A percentile compares a stretch with the other conserved stretches of the same genome.
phyloP scores from a whole-genome alignment of 2,888 invertebrate species.

The Meandrusa payeni region DNA sequence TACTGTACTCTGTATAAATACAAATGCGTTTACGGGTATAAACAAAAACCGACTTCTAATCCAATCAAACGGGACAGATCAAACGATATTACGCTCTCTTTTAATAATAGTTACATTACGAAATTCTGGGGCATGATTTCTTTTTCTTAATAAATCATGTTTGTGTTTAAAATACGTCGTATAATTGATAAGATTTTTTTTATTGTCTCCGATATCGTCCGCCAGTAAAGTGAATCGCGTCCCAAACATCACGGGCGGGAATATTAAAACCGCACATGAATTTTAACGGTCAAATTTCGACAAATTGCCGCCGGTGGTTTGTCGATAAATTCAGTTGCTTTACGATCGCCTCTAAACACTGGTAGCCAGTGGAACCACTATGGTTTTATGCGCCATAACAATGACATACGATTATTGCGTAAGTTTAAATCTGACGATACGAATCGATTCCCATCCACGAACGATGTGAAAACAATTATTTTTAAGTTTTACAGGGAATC shows the following conservation, averaged over 20 bases:
- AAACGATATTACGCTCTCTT: too few species aligned
- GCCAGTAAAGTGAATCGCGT: too few species aligned
- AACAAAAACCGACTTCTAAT: too few species aligned
- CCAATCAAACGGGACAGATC: too few species aligned
- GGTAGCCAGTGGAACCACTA: slow-evolving; percentile 47
- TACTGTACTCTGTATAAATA: too few species aligned
- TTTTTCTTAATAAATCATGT: too few species aligned
- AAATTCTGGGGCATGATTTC: too few species aligned
- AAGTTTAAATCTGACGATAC: slow-evolving; percentile 40
- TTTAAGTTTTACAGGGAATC: slow-evolving; percentile 27
- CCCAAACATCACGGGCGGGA: slow-evolving; percentile 1
- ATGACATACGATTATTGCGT: slow-evolving; percentile 55
- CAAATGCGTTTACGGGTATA: too few species aligned
- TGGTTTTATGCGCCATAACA: slow-evolving; percentile 60
- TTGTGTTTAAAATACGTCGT: too few species aligned
- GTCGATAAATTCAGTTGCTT: slow-evolving; percentile 38
- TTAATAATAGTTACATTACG: too few species aligned
- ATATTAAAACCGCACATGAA: slow-evolving; percentile 25
- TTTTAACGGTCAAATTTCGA: slow-evolving; percentile 29
- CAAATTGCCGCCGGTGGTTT: slow-evolving; percentile 25
- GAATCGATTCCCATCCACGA: slow-evolving; percentile 41
- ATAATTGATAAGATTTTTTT: too few species aligned
- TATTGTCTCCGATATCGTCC: too few species aligned
- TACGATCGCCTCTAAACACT: slow-evolving; percentile 46
- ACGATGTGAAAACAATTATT: slow-evolving; percentile 34